Base-by-base conservation (phyloP, 2,888 invertebrate species). In the Polietes domitor region DNA sequence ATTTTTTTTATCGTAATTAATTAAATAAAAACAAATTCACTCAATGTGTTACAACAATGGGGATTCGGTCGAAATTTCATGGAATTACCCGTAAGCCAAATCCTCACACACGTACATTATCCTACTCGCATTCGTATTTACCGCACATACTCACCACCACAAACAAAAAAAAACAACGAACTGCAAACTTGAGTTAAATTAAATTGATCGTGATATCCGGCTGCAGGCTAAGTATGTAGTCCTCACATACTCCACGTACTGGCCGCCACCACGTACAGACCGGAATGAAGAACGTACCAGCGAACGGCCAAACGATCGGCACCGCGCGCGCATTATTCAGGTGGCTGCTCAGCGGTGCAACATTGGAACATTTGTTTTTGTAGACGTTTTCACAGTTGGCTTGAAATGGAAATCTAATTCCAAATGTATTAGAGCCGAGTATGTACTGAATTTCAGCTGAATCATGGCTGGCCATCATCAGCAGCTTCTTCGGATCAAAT, bases 141-240 rank as follows among this genome's bases (percentile, higher is more conserved):
- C 37, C 17, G 53, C 28, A 50, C 47, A 12, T 15, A 71, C 50
- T 17, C 47, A 17, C 68, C 19, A 6, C 24, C n/a, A 37, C 55
- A 41, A 32, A 26, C 15, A 32, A 55, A 32, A n/a, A 43, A 32
- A 68, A 72, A 58, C 3, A 19, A 28, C n/a, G n/a, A 28, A 76
- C 12, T 21, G 17, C 15, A 55, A 81, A 77, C 72, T 79, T 83
- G 68, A 77, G 74, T 77, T 77, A 82, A 85, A 86, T 82, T 86
- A 82, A 85, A 86, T 82, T 86, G 80, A 80, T 82, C 83, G 80
- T 83, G 85, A 86, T 81, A 83, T 85, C 81, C 85, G 83, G 85
- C 80, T 82, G 78, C 73, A 74, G 77, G 68, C 32, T 71, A 65
- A 82, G 43, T 50, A 26, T 70, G 47, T n/a, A 70, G 10, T 70